Conservation (phyloP, 2,797 vertebrate genomes). For the Pachyuromys duprasi region DNA sequence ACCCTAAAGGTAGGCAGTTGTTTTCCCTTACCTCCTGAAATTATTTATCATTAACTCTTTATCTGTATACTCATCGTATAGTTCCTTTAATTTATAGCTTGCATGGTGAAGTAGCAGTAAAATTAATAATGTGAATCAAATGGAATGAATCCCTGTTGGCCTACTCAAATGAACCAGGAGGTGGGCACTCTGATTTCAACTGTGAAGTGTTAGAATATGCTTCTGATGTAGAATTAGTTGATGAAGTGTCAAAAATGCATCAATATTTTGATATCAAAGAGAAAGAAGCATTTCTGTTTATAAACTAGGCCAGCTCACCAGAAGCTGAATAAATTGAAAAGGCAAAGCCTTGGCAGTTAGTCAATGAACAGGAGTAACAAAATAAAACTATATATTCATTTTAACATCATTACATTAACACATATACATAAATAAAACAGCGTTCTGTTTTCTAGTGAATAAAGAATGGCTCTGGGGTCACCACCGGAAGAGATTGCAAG, state of each 20-base stretch:
- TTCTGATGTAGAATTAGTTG: slow-evolving; percentile 24
- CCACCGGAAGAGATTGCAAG: not conserved
- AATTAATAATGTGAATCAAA: not conserved
- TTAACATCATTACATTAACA: not conserved
- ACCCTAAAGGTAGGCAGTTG: not conserved
- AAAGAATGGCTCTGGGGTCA: not conserved
- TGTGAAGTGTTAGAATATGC: not conserved
- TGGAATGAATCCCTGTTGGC: not conserved
- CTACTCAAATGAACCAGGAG: not conserved
- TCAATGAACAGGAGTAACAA: slow-evolving; percentile 34
- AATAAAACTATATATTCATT: not conserved
- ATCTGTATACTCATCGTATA: not conserved
- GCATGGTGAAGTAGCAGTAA: not conserved
- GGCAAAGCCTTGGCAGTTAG: not conserved
- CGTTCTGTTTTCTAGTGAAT: not conserved
- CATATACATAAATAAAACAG: not conserved
- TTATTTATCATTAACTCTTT: not conserved
- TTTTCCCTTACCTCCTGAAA: not conserved
- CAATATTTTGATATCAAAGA: slow-evolving; percentile 54
- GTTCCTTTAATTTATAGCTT: not conserved
- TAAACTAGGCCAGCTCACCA: not conserved
- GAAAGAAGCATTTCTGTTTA: slow-evolving; percentile 44
- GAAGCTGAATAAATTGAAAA: slow-evolving; percentile 40
- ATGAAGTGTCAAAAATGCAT: slow-evolving; percentile 28
- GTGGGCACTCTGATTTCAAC: not conserved